phyloP scores from a whole-genome alignment of 2,113 vertebrate species.

The Chlorocebus sabaeus region DNA sequence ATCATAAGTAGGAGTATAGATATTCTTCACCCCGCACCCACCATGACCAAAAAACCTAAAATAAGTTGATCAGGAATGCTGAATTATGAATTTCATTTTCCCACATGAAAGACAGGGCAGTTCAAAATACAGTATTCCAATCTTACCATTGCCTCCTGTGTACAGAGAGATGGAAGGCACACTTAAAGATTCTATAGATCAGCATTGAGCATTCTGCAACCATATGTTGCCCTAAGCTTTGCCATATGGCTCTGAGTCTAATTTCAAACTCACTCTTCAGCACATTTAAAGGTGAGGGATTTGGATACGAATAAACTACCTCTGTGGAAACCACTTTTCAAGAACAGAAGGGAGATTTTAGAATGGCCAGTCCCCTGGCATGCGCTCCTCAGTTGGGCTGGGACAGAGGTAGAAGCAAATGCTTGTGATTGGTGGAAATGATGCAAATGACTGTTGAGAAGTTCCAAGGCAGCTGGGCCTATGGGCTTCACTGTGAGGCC shows the following conservation, averaged over 20 bases:
- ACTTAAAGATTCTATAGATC: conserved; percentile 35
- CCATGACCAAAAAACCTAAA: not conserved
- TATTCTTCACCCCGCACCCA: not conserved
- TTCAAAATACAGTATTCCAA: not conserved
- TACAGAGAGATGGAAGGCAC: conserved; percentile 29
- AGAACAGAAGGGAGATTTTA: not conserved
- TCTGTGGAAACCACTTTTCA: not conserved
- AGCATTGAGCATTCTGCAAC: conserved; percentile 1
- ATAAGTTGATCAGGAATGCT: not conserved
- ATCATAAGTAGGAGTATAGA: not conserved
- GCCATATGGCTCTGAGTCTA: conserved; percentile 59
- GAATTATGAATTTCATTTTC: not conserved
- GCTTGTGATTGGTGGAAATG: not conserved
- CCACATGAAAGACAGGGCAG: not conserved
- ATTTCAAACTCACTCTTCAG: conserved; percentile 58
- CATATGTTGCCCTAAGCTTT: conserved; percentile 56
- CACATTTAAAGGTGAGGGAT: conserved; percentile 55
- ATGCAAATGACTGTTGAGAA: not conserved
- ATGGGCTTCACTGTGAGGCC: too few relatives aligned
- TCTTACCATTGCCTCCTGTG: not conserved
- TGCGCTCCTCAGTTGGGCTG: not conserved
- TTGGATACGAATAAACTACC: not conserved
- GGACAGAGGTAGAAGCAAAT: not conserved
- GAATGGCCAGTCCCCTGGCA: not conserved
- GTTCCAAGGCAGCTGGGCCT: not conserved